A percentile compares a stretch with the other conserved stretches of the same genome.
These are phyloP conservation scores for Acrossocheilus wenchowensis DNA, from an alignment of 2,797 vertebrate species.

Conservation along the genomic window DNA sequence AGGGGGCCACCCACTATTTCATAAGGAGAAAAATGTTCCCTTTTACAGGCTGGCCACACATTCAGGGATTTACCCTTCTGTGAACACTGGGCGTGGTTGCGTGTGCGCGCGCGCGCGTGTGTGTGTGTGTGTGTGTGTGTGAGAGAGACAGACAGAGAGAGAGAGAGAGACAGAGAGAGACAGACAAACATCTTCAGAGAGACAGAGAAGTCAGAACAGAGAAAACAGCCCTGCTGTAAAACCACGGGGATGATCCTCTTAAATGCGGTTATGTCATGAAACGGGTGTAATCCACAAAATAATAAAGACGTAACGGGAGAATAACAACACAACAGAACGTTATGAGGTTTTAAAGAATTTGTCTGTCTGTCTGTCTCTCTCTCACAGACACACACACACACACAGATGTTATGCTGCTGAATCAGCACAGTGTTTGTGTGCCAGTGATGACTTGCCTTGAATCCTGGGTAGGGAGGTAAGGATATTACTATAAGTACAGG, in stretches of 20 bases:
- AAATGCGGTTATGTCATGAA: conserved; percentile 73
- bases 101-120: neutral
- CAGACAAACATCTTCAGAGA: conserved; percentile 28
- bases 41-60: conserved; percentile 33
- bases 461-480: conserved; percentile 11
- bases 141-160: neutral
- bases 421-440: conserved; percentile 22
- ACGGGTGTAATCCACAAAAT: conserved; percentile 73
- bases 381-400: neutral
- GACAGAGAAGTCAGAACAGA: conserved; percentile 56
- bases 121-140: neutral
- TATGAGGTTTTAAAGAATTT: conserved; percentile 46
- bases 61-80: conserved; percentile 44
- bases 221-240: conserved; percentile 63
- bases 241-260: conserved; percentile 73
- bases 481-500: conserved; percentile 45
- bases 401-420: conserved; percentile 4
- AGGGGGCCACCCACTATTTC: conserved; percentile 56
- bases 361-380: no score
- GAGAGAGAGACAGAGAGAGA: neutral
- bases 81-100: conserved; percentile 25
- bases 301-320: conserved; percentile 64
- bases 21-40: neutral
- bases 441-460: conserved; percentile 34
- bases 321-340: conserved; percentile 48